Evolutionary conservation across 1,140 invertebrate species (phyloP), one percentile per base, ranked within the genome.

Genomic region (Aphidius gifuensis): DNA sequence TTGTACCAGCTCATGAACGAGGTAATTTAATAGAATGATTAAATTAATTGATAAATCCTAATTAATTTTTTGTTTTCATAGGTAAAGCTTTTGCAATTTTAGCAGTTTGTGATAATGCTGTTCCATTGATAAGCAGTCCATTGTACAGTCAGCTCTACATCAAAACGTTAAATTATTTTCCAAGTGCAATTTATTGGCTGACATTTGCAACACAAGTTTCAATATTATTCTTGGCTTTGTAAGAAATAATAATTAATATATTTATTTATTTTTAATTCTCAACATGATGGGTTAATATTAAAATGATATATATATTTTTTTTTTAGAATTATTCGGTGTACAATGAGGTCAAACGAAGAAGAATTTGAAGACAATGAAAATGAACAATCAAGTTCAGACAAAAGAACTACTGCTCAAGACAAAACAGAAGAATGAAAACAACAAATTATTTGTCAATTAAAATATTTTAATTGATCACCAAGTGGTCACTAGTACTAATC

Each of bases 21-120:
- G 90, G 90, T 85, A 76, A 67, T 48, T 3, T 21, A 9, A n/a
- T 32, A 48, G 8, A n/a, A 42, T 38, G 1, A 47, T 1, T 58
- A n/a, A 48, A 46, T 23, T 45, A n/a, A 6, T 45, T 9, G 23
- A 40, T n/a, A 5, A 40, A 16, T 51, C 21, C 43, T 60, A 7
- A 48, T 44, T 44, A 45, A 53, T 39, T 53, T 51, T 9, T 51
- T 58, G 9, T 38, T n/a, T 66, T 80, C 77, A 49, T 74, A 88
- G 87, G 87, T 50, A 90, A 90, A 73, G 84, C 89, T 4, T 90
- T 90, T 69, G 86, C 89, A 0, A 78, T 91, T 50, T 75, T 92
- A 5, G 86, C 89, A 0, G 88, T 90, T 2, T 90, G 88, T 66
- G 89, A 92, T 69, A 91, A 90, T 69, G 87, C 89, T 0, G 86